Evolutionary conservation across 23 tunicate species (phyloP).

Genomic region (Halocynthia aurantium): DNA sequence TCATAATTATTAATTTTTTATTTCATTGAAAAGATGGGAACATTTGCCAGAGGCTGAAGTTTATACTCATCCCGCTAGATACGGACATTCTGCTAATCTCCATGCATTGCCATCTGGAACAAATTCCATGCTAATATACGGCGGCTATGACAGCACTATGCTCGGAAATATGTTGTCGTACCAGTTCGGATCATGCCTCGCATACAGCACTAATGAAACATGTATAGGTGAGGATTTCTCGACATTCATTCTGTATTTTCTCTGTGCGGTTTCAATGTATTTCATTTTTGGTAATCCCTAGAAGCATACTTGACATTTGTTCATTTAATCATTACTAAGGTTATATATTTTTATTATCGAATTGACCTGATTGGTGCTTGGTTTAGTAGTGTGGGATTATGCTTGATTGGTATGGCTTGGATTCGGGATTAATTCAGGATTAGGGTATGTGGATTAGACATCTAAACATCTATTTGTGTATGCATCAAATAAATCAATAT

Average conservation of each 20-base stretch:
- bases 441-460: too few species aligned
- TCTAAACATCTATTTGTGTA: too few species aligned
- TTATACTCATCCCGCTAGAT: neutral
- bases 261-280: too few species aligned
- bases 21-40: neutral
- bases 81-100: neutral
- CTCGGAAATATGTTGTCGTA: conserved; percentile 29
- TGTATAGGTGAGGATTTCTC: neutral
- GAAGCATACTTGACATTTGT: neutral
- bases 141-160: conserved; percentile 75
- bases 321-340: neutral
- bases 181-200: conserved; percentile 10
- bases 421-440: too few species aligned
- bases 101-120: neutral
- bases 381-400: too few species aligned
- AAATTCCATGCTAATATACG: conserved; percentile 18
- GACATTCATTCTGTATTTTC: too few species aligned
- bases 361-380: too few species aligned
- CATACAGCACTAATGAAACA: conserved; percentile 5
- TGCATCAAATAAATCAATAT: too few species aligned
- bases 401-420: too few species aligned
- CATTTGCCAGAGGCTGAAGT: neutral
- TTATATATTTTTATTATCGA: too few species aligned
- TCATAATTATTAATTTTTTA: too few species aligned
- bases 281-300: neutral